A percentile compares a stretch with the other conserved stretches of the same genome.
Conservation (phyloP, 2,797 vertebrate genomes). For the Vipera ursinii region DNA sequence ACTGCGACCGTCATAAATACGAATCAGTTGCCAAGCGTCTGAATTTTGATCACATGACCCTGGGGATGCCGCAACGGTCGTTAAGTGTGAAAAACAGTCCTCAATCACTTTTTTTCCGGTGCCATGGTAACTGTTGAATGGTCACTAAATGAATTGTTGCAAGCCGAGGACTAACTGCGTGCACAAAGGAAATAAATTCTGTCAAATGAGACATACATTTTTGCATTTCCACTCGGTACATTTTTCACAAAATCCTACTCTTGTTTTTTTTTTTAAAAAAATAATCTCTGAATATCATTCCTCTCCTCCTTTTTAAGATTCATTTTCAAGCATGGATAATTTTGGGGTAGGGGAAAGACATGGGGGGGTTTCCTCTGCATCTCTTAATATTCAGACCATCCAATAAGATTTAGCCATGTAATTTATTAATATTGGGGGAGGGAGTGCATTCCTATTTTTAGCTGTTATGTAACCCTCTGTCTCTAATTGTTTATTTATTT, state of each 20-base stretch:
- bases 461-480: not conserved
- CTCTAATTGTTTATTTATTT: slow-evolving; percentile 17
- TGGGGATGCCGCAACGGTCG: too few species aligned
- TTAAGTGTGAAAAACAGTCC: too few species aligned
- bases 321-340: not conserved
- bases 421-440: not conserved
- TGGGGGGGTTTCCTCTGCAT: not conserved
- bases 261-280: not conserved
- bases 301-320: not conserved
- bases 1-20: too few species aligned
- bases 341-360: not conserved
- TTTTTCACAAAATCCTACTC: not conserved
- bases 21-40: too few species aligned
- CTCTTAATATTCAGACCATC: not conserved
- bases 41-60: too few species aligned
- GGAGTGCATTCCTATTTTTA: not conserved
- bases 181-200: not conserved
- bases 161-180: too few species aligned
- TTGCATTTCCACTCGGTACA: not conserved
- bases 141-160: too few species aligned
- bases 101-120: too few species aligned
- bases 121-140: too few species aligned
- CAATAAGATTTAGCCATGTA: not conserved
- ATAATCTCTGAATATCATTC: not conserved
- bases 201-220: not conserved